Evolutionary conservation across 2,113 vertebrate genomes (phyloP), one percentile per base, ranked within the genome.

Genomic region (Melanerpes aurifrons): DNA sequence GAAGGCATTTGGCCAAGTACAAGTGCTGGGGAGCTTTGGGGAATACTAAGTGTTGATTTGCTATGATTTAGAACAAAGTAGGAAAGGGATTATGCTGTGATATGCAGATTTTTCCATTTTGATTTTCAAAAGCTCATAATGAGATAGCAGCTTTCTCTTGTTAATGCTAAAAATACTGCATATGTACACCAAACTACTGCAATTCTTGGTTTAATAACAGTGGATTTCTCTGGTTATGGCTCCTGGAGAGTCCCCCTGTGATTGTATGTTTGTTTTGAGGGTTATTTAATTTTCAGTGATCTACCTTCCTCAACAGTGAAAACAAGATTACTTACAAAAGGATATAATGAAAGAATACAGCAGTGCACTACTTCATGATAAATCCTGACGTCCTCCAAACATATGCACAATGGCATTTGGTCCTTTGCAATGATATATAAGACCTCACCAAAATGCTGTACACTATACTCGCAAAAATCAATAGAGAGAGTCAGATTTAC

Each of bases 291-390:
- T 95, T 96, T 78, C 85, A 91, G 72, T 94, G 45, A 59, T 91
- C 47, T 95, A 35, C 67, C 58, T 97, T 57, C 68, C 50, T 80
- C 48, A 94, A 53, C 67, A 88, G 37, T 87, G 86, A 93, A 89
- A 97, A 80, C 35, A 59, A 73, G 75, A 77, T 95, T 96, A 89
- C 94, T 97, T 97, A 82, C 74, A 84, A 75, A 91, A 86, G 61
- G 12, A 17, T 86, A 56, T 82, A 90, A 86, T 94, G 88, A 85
- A 86, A 89, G 72, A 83, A 37, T 87, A 61, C 53, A 71, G 67
- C 21, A 64, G 64, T 71, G 43, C 26, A 50, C 78, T 10, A 20
- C n/a, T 76, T 85, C 57, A 24, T 95, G 54, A 62, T 89, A 72
- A 95, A 94, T 96, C 81, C 64, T 88, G 85, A 88, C 78, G 40